Evolutionary conservation across 2,113 vertebrate genomes (phyloP).

Genomic region (Otus sunia): DNA sequence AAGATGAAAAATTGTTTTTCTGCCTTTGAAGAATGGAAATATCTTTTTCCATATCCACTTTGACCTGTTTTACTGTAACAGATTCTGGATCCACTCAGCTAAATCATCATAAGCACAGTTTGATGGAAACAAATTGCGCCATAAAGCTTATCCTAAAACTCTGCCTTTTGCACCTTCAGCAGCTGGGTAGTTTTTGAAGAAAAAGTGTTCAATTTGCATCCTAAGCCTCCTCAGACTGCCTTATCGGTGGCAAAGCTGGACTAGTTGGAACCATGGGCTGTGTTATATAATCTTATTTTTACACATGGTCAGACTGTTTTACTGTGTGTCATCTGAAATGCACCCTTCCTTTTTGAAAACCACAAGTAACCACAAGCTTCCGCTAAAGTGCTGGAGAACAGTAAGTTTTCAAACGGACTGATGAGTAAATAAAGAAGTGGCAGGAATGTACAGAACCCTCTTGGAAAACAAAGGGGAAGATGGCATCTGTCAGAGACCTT

Average conservation of each 20-base stretch:
- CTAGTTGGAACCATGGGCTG: not conserved
- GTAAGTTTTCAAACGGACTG: not conserved
- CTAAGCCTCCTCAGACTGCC: not conserved
- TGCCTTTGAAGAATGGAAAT: slow-evolving; percentile 48
- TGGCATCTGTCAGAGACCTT: not conserved
- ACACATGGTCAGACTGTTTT: not conserved
- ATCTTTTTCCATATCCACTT: not conserved
- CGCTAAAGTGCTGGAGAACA: not conserved
- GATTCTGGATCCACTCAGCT: slow-evolving; percentile 10
- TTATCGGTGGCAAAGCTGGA: slow-evolving; percentile 16
- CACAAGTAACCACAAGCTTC: not conserved
- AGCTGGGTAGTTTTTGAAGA: not conserved
- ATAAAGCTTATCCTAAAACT: slow-evolving; percentile 13
- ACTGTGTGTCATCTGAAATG: not conserved
- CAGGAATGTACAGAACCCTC: not conserved
- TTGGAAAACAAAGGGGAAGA: not conserved
- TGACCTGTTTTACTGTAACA: slow-evolving; percentile 9
- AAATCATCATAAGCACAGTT: not conserved
- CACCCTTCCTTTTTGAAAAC: slow-evolving; percentile 20
- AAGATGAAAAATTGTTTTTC: slow-evolving; percentile 51
- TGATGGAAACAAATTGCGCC: slow-evolving; percentile 23
- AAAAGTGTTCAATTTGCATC: slow-evolving; percentile 18
- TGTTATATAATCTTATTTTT: slow-evolving; percentile 43
- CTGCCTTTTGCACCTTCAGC: slow-evolving; percentile 21
- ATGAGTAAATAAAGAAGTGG: not conserved